Conservation (phyloP, 1,140 invertebrate genomes). For the Diachasmimorpha longicaudata region DNA sequence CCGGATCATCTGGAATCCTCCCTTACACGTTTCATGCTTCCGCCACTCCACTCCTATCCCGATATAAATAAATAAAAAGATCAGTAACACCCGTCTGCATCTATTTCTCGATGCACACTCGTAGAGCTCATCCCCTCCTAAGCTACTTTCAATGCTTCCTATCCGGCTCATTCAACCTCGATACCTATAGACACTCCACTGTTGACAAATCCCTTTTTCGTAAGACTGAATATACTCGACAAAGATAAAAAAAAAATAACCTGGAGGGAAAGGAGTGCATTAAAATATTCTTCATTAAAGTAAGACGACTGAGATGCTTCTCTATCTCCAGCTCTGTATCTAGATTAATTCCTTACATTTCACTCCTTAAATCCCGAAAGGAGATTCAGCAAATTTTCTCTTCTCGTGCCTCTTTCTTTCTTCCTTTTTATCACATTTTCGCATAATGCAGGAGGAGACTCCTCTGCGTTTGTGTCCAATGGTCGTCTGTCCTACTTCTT, state of each 20-base stretch:
- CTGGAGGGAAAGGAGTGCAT: not conserved
- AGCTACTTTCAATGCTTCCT: not conserved
- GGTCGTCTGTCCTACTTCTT: not conserved
- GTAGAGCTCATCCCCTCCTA: not conserved
- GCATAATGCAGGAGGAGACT: not conserved
- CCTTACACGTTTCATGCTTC: not conserved
- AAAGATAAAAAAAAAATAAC: not conserved
- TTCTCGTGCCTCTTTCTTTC: not conserved
- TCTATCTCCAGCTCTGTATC: not conserved
- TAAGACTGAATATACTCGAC: not conserved
- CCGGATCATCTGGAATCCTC: not conserved
- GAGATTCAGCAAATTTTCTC: not conserved
- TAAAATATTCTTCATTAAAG: not conserved
- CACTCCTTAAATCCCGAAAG: not conserved
- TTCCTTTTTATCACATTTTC: not conserved
- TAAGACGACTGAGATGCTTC: not conserved
- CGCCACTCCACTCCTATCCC: not conserved
- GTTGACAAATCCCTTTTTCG: not conserved
- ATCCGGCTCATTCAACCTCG: constrained; percentile 8
- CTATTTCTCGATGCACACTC: not conserved
- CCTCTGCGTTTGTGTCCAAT: not conserved
- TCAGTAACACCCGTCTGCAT: not conserved
- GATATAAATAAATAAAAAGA: not conserved
- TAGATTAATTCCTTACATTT: not conserved
- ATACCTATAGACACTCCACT: not conserved